Conservation (phyloP, 2,113 vertebrate species). For the Uropsilus gracilis region DNA sequence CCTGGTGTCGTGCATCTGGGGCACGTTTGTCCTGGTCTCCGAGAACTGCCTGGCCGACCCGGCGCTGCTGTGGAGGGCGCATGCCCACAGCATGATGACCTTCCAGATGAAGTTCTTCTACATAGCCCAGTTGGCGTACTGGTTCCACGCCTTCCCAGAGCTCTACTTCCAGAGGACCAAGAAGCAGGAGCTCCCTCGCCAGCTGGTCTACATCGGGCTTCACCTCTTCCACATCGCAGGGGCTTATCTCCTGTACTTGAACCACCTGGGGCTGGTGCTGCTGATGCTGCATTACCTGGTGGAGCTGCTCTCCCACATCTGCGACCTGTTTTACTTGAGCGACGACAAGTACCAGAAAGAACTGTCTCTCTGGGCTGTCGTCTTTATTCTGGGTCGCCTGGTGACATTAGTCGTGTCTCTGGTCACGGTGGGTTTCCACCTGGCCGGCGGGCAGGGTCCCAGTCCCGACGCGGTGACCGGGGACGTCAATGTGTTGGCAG, state of each 20-base stretch:
- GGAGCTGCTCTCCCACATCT: constrained; percentile 95
- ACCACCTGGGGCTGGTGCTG: constrained; percentile 94
- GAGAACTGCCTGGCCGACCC: constrained; percentile 95
- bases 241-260: constrained; percentile 95
- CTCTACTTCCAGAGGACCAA: constrained; percentile 97
- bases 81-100: constrained; percentile 92
- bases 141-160: constrained; percentile 96
- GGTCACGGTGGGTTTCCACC: constrained; percentile 95
- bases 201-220: constrained; percentile 95
- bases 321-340: constrained; percentile 95
- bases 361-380: constrained; percentile 93
- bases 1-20: constrained; percentile 95
- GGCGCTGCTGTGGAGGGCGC: constrained; percentile 92
- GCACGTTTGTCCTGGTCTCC: constrained; percentile 92
- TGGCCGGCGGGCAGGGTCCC: constrained; percentile 91
- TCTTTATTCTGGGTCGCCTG: constrained; percentile 94
- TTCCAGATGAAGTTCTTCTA: constrained; percentile 99
- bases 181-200: constrained; percentile 96
- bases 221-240: constrained; percentile 96
- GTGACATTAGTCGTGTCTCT: constrained; percentile 94
- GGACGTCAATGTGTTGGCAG: constrained; percentile 94
- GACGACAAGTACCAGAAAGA: constrained; percentile 93
- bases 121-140: constrained; percentile 96
- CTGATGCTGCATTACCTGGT: constrained; percentile 96
- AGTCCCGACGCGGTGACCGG: constrained; percentile 89